Evolutionary conservation across 2,797 vertebrate species (phyloP).

Genomic region (Coregonus sp.): DNA sequence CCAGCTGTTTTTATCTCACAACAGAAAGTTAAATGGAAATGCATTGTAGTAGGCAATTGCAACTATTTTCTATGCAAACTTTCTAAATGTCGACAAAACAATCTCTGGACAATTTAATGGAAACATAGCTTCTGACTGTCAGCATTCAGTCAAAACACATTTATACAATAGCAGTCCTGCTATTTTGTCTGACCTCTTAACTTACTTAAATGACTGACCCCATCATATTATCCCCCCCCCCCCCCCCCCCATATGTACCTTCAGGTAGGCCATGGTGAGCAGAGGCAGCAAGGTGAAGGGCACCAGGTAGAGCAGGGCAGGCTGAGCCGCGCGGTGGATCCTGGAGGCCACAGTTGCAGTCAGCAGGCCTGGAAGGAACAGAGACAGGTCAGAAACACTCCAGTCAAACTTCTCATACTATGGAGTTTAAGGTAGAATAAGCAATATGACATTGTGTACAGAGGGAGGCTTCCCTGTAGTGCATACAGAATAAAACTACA

Average conservation of each 20-base stretch:
- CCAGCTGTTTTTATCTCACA: no score
- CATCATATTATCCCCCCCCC: no score
- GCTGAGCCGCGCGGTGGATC: slow-evolving; percentile 97
- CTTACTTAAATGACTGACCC: no score
- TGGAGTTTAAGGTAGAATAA: background rate
- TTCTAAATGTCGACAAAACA: no score
- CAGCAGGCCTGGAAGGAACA: slow-evolving; percentile 82
- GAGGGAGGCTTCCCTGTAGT: background rate
- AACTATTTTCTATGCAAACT: no score
- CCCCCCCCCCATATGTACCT: slow-evolving; percentile 74
- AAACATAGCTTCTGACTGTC: background rate
- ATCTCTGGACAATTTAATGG: no score
- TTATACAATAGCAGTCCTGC: background rate
- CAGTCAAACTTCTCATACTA: slow-evolving; percentile 16
- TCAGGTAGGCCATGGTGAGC: slow-evolving; percentile 99
- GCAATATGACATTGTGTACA: background rate
- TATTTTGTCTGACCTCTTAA: background rate
- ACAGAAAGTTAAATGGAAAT: no score
- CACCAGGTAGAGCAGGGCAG: slow-evolving; percentile 97
- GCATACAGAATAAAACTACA: background rate
- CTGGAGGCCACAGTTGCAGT: slow-evolving; percentile 98
- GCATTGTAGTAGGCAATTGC: no score
- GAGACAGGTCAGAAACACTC: slow-evolving; percentile 16
- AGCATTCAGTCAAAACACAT: background rate
- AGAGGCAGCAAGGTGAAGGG: slow-evolving; percentile 99